phyloP scores from a whole-genome alignment of 2,113 vertebrate genomes.

The Egretta garzetta region DNA sequence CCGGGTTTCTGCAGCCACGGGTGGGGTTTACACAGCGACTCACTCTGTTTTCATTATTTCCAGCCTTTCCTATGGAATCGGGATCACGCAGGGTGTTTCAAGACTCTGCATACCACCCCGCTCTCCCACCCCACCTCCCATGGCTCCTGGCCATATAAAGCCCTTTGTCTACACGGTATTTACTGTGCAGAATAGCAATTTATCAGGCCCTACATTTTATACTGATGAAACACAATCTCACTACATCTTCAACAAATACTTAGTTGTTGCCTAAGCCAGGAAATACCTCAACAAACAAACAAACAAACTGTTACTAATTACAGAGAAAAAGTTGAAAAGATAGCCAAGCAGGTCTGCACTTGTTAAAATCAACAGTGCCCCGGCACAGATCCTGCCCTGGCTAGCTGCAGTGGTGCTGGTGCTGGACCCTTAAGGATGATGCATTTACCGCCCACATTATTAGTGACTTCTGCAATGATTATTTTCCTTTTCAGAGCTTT shows the following conservation, averaged over 20 bases:
- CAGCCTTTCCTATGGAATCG: background rate
- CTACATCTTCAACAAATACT: conserved; percentile 11
- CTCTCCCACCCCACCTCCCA: background rate
- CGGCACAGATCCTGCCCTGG: background rate
- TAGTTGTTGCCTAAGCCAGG: background rate
- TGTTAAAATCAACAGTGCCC: conserved; percentile 33
- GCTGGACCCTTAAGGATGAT: background rate
- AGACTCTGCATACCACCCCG: background rate
- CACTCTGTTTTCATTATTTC: background rate
- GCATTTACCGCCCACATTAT: background rate
- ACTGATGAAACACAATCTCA: background rate
- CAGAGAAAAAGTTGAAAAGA: conserved; percentile 50
- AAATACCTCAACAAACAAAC: conserved; percentile 46
- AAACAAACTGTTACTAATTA: conserved; percentile 76
- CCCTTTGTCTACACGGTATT: conserved; percentile 37
- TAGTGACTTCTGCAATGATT: background rate
- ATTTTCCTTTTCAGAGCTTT: background rate
- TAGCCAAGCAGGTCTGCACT: conserved; percentile 71
- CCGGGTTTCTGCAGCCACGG: background rate
- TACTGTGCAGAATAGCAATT: background rate
- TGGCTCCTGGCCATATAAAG: background rate
- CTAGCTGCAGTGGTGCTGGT: background rate
- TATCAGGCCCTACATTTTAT: background rate
- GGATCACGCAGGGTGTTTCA: background rate
- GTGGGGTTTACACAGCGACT: background rate